phyloP scores from a whole-genome alignment of 2,113 vertebrate genomes.

The Martes martes region DNA sequence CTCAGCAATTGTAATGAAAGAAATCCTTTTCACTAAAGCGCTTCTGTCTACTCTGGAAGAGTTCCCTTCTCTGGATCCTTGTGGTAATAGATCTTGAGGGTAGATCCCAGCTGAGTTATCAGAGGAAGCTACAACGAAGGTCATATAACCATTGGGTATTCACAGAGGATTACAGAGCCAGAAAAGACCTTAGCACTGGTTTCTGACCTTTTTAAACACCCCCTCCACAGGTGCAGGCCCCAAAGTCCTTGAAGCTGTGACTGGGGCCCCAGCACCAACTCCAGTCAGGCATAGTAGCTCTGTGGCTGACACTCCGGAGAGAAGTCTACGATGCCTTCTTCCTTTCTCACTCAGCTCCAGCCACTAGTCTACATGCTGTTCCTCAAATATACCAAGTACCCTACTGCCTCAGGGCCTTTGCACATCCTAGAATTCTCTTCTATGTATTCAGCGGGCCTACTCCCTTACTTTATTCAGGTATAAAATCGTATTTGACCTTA shows the following conservation, averaged over 20 bases:
- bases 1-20: constrained; percentile 30
- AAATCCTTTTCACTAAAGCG: not conserved
- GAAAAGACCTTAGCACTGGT: not conserved
- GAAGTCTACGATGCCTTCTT: not conserved
- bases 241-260: not conserved
- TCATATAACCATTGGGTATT: not conserved
- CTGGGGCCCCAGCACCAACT: not conserved
- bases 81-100: not conserved
- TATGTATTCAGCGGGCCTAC: not conserved
- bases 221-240: not conserved
- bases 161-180: not conserved
- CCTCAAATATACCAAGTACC: not conserved
- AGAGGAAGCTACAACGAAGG: not conserved
- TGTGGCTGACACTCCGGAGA: not conserved
- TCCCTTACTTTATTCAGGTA: not conserved
- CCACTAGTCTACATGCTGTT: not conserved
- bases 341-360: not conserved
- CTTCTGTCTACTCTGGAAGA: not conserved
- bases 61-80: not conserved
- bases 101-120: not conserved
- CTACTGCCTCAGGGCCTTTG: not conserved
- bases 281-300: not conserved
- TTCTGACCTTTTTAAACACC: not conserved
- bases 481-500: not conserved
- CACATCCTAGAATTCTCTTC: not conserved